These are phyloP conservation scores for Timema podura DNA, from an alignment of 2,888 invertebrate genomes.

Conservation along the genomic window DNA sequence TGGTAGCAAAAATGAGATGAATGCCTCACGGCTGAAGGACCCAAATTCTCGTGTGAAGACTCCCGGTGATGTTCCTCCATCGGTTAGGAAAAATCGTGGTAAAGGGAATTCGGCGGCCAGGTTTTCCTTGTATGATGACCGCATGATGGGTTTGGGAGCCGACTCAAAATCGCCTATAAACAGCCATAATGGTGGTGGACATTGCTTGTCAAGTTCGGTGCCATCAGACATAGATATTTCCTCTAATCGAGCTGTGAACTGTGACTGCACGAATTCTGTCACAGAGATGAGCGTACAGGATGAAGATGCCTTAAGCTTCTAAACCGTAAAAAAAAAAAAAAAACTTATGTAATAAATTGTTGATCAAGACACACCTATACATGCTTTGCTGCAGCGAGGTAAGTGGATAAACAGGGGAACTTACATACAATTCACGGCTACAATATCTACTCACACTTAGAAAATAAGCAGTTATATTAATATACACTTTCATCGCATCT, in stretches of 20 bases:
- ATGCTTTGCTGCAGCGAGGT: too few relatives aligned
- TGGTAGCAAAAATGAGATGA: conserved; percentile 21
- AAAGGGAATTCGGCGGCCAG: conserved; percentile 60
- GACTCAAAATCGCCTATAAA: background rate
- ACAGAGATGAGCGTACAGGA: background rate
- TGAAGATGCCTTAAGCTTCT: conserved; percentile 7
- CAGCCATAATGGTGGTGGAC: background rate
- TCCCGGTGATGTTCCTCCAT: conserved; percentile 76
- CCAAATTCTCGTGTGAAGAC: conserved; percentile 75
- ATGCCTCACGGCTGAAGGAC: conserved; percentile 53
- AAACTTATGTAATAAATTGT: too few relatives aligned
- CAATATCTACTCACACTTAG: too few relatives aligned
- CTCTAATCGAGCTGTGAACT: background rate
- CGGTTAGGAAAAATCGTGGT: conserved; percentile 62
- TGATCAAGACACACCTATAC: too few relatives aligned
- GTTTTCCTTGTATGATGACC: conserved; percentile 81
- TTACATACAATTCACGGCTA: too few relatives aligned
- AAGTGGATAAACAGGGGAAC: too few relatives aligned
- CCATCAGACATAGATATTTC: conserved; percentile 20
- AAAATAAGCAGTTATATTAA: too few relatives aligned
- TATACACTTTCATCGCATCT: too few relatives aligned
- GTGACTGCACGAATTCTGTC: background rate
- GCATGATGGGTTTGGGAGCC: conserved; percentile 65
- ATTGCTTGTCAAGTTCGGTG: conserved; percentile 15
- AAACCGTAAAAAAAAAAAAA: too few relatives aligned